Conservation (phyloP, 2,113 vertebrate genomes). For the Thermophis baileyi region DNA sequence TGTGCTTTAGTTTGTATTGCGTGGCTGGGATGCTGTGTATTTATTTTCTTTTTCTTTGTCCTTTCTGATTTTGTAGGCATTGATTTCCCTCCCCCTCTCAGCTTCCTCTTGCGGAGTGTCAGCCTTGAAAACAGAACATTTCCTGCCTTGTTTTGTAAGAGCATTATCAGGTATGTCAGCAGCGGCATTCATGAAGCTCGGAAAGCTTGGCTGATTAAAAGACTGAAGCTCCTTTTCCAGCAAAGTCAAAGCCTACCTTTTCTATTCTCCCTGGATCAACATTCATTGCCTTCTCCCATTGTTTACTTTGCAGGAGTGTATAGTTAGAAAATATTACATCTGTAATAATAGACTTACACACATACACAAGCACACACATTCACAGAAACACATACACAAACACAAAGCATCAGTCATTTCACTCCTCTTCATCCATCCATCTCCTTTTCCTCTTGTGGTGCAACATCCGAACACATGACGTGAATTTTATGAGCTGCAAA, state of each 20-base stretch:
- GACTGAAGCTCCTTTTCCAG: background rate
- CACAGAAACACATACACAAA: background rate
- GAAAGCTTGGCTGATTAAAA: background rate
- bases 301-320: background rate
- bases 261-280: conserved; percentile 4
- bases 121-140: conserved; percentile 2
- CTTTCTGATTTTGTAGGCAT: conserved; percentile 21
- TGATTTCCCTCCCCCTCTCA: background rate
- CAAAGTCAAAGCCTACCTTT: background rate
- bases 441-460: background rate
- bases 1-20: background rate
- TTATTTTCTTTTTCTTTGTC: conserved; percentile 9
- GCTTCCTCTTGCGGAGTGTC: background rate
- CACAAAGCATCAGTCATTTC: background rate
- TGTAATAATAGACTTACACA: background rate
- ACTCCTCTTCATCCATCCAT: background rate
- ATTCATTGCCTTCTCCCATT: background rate
- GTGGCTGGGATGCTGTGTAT: background rate
- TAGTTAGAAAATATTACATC: background rate
- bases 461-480: background rate
- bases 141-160: conserved; percentile 25
- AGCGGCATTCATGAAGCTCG: background rate
- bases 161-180: background rate
- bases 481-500: background rate
- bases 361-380: background rate